A percentile compares a stretch with the other conserved stretches of the same genome.
Evolutionary conservation across 2,888 invertebrate species (phyloP).

Genomic region (Acanthacorydalis orientalis): DNA sequence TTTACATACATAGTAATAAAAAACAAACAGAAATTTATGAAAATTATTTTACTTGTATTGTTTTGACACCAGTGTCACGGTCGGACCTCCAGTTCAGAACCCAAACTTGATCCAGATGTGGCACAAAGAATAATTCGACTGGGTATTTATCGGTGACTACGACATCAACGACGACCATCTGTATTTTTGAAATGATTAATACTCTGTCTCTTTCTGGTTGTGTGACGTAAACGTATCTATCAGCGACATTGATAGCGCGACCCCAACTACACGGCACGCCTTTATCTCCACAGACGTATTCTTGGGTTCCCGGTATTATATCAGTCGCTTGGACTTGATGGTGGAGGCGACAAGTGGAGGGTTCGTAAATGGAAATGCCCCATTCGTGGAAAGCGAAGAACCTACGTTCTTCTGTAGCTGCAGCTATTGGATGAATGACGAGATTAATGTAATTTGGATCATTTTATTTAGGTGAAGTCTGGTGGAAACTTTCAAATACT

Average conservation of each 20-base stretch:
- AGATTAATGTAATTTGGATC: too few species aligned
- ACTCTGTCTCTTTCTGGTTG: constrained; percentile 54
- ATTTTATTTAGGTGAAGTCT: too few species aligned
- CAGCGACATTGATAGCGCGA: constrained; percentile 49
- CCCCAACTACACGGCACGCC: constrained; percentile 54
- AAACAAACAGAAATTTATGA: background rate
- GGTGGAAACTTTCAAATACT: too few species aligned
- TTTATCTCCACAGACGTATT: constrained; percentile 54
- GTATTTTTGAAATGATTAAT: constrained; percentile 51
- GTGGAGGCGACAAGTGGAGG: constrained; percentile 47
- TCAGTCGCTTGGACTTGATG: constrained; percentile 54
- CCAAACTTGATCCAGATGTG: constrained; percentile 59
- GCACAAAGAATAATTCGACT: constrained; percentile 50
- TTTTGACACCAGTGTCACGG: constrained; percentile 41
- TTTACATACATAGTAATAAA: background rate
- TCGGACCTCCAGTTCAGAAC: constrained; percentile 48
- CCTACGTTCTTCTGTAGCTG: constrained; percentile 40
- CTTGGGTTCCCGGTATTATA: constrained; percentile 45
- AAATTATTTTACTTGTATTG: constrained; percentile 31
- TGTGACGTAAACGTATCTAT: constrained; percentile 52
- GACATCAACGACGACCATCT: constrained; percentile 55
- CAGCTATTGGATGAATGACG: constrained; percentile 30
- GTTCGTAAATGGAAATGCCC: constrained; percentile 58
- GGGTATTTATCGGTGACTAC: constrained; percentile 56
- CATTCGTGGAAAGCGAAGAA: constrained; percentile 62